Evolutionary conservation across 2,888 invertebrate genomes (phyloP), one percentile per base, ranked within the genome.

Genomic region (Elysia crispata): DNA sequence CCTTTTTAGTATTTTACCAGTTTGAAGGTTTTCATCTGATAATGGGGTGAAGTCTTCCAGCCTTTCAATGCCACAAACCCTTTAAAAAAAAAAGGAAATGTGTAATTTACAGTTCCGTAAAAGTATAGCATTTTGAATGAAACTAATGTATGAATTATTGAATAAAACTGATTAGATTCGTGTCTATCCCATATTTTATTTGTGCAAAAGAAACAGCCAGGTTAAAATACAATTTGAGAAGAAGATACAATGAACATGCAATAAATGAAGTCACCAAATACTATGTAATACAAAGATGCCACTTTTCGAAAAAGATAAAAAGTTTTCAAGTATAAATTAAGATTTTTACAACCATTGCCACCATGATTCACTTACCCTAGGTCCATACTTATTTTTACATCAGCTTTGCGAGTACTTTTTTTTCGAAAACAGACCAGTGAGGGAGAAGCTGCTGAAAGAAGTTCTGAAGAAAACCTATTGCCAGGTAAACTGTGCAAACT

Each of bases 21-120:
- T 50, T n/a, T 79, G 70, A 31, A 79, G 64, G 60, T 69, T 11
- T 54, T 62, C n/a, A 25, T 83, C 77, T 41, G 62, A 31, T 1
- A 83, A 33, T 20, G 73, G 66, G 20, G 81, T 77, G 33, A 81
- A 74, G 54, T 83, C 83, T 50, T 81, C 83, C 5, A 77, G 30
- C 28, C 76, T 77, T 75, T 74, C 66, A 60, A 83, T 57, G 11
- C 79, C 81, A 62, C 57, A 41, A 11, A 70, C 81, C 13, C 83
- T 83, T 76, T 15, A 69, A 70, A 41, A n/a, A n/a, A n/a, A 64
- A 73, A 1, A 72, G 8, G 13, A 30, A 20, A 28, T 20, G 18
- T 18, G 54, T 5, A 23, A 23, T 8, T 8, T 60, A 54, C 13
- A 15, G 20, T 15, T 54, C 13, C 13, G 20, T 20, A 54, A 54